Evolutionary conservation across 2,888 invertebrate genomes (phyloP), one percentile per base, ranked within the genome.

Genomic region (Agrochola lota): DNA sequence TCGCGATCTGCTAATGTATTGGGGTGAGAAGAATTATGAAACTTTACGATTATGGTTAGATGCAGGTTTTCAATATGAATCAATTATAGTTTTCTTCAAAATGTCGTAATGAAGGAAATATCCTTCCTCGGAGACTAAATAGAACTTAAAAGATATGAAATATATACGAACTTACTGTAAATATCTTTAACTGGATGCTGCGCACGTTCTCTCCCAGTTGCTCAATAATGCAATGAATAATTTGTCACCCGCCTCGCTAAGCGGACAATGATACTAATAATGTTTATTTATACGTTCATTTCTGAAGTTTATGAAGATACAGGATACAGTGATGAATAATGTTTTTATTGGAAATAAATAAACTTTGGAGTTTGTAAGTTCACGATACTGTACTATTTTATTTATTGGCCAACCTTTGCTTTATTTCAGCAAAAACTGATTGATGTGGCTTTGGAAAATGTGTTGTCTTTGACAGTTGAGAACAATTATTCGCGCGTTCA

Each of bases 161-260:
- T 84, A 84, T 84, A 71, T 67, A 86, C 40, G 71, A 84, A 63
- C 55, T 77, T 60, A 74, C 85, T 80, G 74, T 73, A 80, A 80
- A 72, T 73, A 77, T 70, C 69, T 69, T 79, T 20, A 79, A 67
- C 67, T 62, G 71, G 59, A 84, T 74, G 76, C 70, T 64, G 70
- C 71, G 69, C 66, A 63, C 74, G 85, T 66, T 17, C 77, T 67
- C 69, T 74, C 57, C 1, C 23, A 26, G 74, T 70, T 80, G 64
- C 74, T 85, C 85, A 85, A 87, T 85, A 87, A 87, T 87, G 77
- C 77, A 87, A 74, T 87, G 75, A 87, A 85, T 87, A 85, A 87
- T 85, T 87, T 84, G 81, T 85, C 85, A 72, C 78, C 64, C 71
- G 77, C 55, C 77, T 76, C 81, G 60, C 85, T 87, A 78, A 87